These are phyloP conservation scores for Brachyptera putata DNA, from an alignment of 2,888 invertebrate species.

Conservation along the genomic window DNA sequence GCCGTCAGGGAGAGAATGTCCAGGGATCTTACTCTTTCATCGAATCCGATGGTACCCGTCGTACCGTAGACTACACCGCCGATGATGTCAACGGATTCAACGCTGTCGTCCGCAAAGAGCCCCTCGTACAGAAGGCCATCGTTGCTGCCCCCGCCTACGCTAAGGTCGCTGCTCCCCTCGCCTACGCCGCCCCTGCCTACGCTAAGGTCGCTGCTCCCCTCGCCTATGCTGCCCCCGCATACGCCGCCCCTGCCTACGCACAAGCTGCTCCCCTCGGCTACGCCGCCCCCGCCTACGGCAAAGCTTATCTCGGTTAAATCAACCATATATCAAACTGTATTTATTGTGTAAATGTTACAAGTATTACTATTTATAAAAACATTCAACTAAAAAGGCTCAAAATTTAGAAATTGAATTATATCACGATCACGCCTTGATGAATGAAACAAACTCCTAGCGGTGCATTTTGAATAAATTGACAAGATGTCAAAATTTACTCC, in stretches of 20 bases:
- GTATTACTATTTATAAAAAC: too few relatives aligned
- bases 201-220: conserved; percentile 27
- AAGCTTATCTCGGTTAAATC: conserved; percentile 14
- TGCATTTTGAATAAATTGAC: too few relatives aligned
- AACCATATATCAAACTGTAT: neutral
- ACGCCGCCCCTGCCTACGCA: conserved; percentile 20
- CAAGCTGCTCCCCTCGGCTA: conserved; percentile 27
- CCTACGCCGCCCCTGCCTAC: conserved; percentile 8
- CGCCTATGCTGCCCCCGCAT: conserved; percentile 21
- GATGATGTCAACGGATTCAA: conserved; percentile 25
- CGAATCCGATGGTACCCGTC: conserved; percentile 21
- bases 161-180: conserved; percentile 15
- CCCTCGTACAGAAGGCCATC: neutral
- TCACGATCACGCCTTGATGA: too few relatives aligned
- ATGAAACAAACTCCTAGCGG: too few relatives aligned
- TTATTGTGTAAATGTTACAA: neutral
- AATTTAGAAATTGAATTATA: too few relatives aligned
- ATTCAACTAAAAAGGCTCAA: too few relatives aligned
- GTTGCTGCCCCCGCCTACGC: conserved; percentile 27
- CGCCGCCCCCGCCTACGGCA: conserved; percentile 25
- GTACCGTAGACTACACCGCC: conserved; percentile 23
- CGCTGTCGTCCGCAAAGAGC: conserved; percentile 21
- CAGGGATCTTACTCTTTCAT: conserved; percentile 19
- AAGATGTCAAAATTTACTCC: too few relatives aligned
- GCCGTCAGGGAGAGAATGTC: conserved; percentile 18